A percentile compares a stretch with the other conserved stretches of the same genome.
phyloP scores from a whole-genome alignment of 2,797 vertebrate species.

The Pangasius krempfi region DNA sequence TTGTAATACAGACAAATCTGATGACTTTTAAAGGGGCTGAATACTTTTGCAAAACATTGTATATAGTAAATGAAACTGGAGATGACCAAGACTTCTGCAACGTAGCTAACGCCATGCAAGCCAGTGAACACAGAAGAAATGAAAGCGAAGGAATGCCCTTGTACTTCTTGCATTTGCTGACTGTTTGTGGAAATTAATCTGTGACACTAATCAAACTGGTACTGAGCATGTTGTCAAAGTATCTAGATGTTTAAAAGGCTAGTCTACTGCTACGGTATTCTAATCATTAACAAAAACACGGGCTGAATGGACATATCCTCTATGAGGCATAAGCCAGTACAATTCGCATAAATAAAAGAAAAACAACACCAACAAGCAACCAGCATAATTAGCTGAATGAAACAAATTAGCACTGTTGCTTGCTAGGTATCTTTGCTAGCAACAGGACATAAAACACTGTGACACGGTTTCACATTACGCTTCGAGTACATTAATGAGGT shows the following conservation, averaged over 20 bases:
- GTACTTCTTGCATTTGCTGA: background rate
- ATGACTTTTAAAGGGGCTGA: background rate
- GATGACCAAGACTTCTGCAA: background rate
- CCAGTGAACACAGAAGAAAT: background rate
- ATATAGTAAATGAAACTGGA: background rate
- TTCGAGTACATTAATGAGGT: background rate
- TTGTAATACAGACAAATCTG: background rate
- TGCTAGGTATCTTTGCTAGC: conserved; percentile 13
- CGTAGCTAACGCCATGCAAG: background rate
- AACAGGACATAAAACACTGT: background rate
- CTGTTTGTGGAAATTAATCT: background rate
- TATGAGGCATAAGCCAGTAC: background rate
- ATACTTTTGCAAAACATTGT: background rate
- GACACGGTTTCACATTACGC: background rate
- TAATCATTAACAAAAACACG: background rate
- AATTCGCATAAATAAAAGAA: background rate
- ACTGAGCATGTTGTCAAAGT: background rate
- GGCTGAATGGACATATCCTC: background rate
- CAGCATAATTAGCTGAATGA: background rate
- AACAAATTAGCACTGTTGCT: background rate
- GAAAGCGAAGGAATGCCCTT: background rate
- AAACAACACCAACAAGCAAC: background rate
- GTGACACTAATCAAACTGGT: background rate
- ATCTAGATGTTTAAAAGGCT: background rate
- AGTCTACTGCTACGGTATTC: background rate